Evolutionary conservation across 2,797 vertebrate genomes (phyloP).

Genomic region (Anguilla anguilla): DNA sequence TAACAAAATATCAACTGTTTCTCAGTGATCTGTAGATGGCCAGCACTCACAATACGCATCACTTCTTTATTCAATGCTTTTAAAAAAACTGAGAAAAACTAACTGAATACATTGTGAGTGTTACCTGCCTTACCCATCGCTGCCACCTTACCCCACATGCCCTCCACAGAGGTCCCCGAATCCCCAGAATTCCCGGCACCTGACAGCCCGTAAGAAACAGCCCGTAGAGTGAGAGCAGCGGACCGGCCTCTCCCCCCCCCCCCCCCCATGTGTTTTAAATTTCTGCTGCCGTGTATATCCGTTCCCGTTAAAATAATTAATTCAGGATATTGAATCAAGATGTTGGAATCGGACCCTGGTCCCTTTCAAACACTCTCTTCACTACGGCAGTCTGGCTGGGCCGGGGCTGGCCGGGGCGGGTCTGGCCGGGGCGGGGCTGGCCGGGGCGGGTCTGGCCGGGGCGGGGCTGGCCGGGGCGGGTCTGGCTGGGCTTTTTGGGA

Average conservation of each 20-base stretch:
- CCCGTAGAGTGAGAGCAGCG: slow-evolving; percentile 33
- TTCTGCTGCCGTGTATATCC: slow-evolving; percentile 81
- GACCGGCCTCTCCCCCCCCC: slow-evolving; percentile 65
- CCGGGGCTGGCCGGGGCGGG: slow-evolving; percentile 45
- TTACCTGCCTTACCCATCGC: not conserved
- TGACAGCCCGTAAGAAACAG: slow-evolving; percentile 63
- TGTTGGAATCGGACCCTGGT: slow-evolving; percentile 80
- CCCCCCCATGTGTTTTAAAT: slow-evolving; percentile 72
- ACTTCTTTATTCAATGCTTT: too few species aligned
- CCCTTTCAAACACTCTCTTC: slow-evolving; percentile 51
- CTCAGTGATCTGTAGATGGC: slow-evolving; percentile 13
- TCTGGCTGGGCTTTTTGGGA: slow-evolving; percentile 40
- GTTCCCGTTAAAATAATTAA: slow-evolving; percentile 81
- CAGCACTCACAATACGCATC: too few species aligned
- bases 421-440: slow-evolving; percentile 45
- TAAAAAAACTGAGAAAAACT: not conserved
- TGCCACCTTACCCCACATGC: not conserved
- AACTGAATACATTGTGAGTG: not conserved
- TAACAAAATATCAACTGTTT: slow-evolving; percentile 23
- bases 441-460: slow-evolving; percentile 66
- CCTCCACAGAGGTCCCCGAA: not conserved
- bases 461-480: slow-evolving; percentile 62
- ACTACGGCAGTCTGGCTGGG: slow-evolving; percentile 66
- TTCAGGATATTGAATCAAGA: slow-evolving; percentile 85
- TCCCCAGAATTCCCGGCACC: not conserved